Base-by-base conservation (phyloP, 2,797 vertebrate genomes). In the Trachurus trachurus region DNA sequence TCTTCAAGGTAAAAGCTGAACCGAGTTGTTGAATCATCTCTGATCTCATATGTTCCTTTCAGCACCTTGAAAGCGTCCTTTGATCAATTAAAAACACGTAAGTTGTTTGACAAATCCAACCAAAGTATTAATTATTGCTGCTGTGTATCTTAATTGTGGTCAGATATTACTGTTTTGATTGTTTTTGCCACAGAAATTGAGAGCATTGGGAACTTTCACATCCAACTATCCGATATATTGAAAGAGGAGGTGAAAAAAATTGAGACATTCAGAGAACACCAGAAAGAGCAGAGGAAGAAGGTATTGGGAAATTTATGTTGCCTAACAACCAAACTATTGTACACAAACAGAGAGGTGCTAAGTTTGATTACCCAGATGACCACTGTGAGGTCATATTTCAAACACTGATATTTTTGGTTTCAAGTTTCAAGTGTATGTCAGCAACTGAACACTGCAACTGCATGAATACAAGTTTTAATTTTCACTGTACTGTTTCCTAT, bases 271-370 rank as follows among this genome's bases (percentile, higher is more conserved):
- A 93, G 96, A 81, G 98, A 99, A 81, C 94, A 96, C 17, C 98
- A 99, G 90, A 99, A 98, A 93, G 97, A 98, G 15, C 97, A 98
- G 87, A 95, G 97, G 58, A 99, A 96, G 90, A 99, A 98, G 97
- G 98, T 99, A 87, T 89, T 45, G 44, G 22, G 9, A 1, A 13
- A 74, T 68, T 52, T 13, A 0, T 47, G 57, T 66, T 80, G 58
- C 63, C 61, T 77, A 59, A 47, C 62, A 66, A 53, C 31, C 13
- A 7, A 47, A 29, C 40, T 44, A 16, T 8, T 71, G 13, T 50
- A 6, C 16, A 60, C 31, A 42, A 34, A 44, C 0, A 52, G 1
- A 26, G 8, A 60, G 4, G 19, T 8, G 10, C 13, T 17, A 65
- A 0, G 13, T 66, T 40, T 37, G 34, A 57, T 16, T 47, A 13